Conservation (phyloP, 2,113 vertebrate genomes). For the Grantiella picta region DNA sequence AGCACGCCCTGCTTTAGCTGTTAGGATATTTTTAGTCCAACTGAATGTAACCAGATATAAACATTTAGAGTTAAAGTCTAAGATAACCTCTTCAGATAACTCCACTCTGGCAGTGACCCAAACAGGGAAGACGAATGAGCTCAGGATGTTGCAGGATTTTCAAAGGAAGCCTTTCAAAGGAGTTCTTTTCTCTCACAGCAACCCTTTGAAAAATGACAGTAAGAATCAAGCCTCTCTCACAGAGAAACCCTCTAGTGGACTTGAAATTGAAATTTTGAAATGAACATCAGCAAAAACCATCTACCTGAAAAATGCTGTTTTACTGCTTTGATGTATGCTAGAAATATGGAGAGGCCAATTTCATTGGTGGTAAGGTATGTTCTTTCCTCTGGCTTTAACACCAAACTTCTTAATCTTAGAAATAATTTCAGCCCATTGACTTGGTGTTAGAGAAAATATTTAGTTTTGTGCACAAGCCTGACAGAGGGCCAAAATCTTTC, state of each 20-base stretch:
- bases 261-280: constrained; percentile 11
- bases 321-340: background rate
- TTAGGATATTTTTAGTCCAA: background rate
- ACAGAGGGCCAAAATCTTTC: background rate
- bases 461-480: background rate
- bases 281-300: background rate
- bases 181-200: background rate
- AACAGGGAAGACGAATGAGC: background rate
- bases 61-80: background rate
- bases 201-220: background rate
- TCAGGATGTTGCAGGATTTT: background rate
- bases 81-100: background rate
- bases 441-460: background rate
- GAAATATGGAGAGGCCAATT: background rate
- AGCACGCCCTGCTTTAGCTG: background rate
- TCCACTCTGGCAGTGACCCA: background rate
- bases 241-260: background rate
- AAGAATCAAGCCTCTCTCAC: background rate
- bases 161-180: background rate
- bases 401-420: background rate
- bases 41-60: background rate
- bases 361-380: background rate
- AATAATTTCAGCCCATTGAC: background rate
- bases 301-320: background rate
- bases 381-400: background rate